Conservation (phyloP, 2,113 vertebrate genomes). For the Mesembrinibis cayennensis region DNA sequence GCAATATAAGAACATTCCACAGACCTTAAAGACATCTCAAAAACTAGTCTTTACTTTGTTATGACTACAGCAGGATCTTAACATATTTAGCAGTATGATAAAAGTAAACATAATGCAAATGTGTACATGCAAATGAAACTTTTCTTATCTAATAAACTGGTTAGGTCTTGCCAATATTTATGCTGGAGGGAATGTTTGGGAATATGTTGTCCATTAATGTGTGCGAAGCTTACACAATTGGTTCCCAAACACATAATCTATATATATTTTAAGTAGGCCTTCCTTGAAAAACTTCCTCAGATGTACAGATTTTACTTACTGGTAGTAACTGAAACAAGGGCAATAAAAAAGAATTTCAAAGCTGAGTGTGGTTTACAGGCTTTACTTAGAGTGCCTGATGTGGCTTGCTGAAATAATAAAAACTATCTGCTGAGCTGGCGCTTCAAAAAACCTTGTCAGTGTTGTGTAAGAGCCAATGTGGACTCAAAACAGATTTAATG, state of each 20-base stretch:
- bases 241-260: neutral
- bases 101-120: neutral
- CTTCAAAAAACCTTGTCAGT: neutral
- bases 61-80: neutral
- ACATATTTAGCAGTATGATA: neutral
- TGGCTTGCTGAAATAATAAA: conserved; percentile 34
- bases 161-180: conserved; percentile 13
- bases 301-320: conserved; percentile 19
- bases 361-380: neutral
- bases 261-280: neutral
- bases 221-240: neutral
- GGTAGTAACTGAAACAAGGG: conserved; percentile 19
- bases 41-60: neutral
- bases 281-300: conserved; percentile 10
- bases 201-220: neutral
- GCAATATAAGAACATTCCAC: neutral
- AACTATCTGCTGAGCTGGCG: neutral
- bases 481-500: neutral
- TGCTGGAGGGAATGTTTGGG: neutral
- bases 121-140: neutral
- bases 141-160: neutral
- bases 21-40: neutral
- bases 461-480: neutral
- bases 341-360: conserved; percentile 6
- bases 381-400: neutral